These are phyloP conservation scores for Rhagoletis zephyria DNA, from an alignment of 1,140 invertebrate genomes.

Conservation along the genomic window DNA sequence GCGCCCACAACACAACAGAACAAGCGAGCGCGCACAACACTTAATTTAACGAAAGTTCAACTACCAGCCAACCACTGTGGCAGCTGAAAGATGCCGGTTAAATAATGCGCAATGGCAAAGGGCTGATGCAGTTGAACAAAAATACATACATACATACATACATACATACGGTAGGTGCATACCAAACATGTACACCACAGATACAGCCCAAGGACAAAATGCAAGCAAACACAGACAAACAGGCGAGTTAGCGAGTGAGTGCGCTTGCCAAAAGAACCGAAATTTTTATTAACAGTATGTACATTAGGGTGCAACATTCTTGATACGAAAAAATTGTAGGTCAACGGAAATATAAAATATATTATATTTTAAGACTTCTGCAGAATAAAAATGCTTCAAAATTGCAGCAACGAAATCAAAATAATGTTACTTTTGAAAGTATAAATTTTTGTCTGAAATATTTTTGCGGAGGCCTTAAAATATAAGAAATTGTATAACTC, in stretches of 20 bases:
- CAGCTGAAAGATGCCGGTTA: neutral
- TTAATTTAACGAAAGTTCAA: neutral
- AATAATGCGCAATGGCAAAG: neutral
- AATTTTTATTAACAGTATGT: neutral
- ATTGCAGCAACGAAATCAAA: too few species aligned
- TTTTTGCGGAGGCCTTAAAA: too few species aligned
- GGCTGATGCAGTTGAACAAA: neutral
- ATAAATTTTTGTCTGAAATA: too few species aligned
- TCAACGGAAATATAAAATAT: too few species aligned
- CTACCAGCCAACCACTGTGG: neutral
- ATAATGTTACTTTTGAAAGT: too few species aligned
- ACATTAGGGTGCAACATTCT: too few species aligned
- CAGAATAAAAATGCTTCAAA: too few species aligned
- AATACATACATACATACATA: neutral
- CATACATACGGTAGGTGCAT: neutral
- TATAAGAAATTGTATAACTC: too few species aligned
- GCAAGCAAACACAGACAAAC: neutral
- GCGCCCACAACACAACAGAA: slow-evolving; percentile 25
- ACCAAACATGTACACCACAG: neutral
- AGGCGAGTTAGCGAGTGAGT: slow-evolving; percentile 4
- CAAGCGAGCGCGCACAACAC: neutral
- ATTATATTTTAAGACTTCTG: too few species aligned
- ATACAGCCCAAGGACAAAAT: slow-evolving; percentile 45
- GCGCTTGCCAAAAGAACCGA: neutral
- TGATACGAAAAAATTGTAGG: too few species aligned